A percentile compares a stretch with the other conserved stretches of the same genome.
These are phyloP conservation scores for Setophaga petechia DNA, from an alignment of 2,113 vertebrate genomes.

Conservation along the genomic window DNA sequence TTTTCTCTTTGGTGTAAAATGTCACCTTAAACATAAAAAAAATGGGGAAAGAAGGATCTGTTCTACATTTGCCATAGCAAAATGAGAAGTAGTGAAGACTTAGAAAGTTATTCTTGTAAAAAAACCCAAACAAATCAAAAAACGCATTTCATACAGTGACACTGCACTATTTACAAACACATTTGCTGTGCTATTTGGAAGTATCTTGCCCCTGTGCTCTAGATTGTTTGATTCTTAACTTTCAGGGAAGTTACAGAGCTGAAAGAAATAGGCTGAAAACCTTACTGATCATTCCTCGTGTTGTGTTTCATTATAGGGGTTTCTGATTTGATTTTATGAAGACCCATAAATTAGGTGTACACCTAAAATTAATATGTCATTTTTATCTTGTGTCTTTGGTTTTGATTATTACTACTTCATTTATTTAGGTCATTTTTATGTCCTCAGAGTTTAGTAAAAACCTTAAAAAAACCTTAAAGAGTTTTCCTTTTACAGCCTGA, in stretches of 20 bases:
- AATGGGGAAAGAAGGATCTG: not conserved
- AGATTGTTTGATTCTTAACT: not conserved
- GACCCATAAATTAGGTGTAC: not conserved
- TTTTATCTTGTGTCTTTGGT: not conserved
- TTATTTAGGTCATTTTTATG: not conserved
- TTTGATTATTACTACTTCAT: not conserved
- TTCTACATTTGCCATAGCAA: not conserved
- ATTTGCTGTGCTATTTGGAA: not conserved
- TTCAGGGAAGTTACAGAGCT: not conserved
- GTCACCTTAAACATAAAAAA: not conserved
- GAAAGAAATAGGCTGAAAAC: not conserved
- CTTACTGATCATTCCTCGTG: not conserved
- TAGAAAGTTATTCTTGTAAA: not conserved
- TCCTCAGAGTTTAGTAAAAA: not conserved
- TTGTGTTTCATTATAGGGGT: not conserved
- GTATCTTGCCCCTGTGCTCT: not conserved
- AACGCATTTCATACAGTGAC: rapidly evolving
- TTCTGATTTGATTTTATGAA: not conserved
- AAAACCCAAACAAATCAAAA: not conserved
- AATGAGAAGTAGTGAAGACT: not conserved
- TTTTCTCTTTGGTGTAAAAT: not conserved
- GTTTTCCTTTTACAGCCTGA: not conserved
- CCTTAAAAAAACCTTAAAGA: not conserved
- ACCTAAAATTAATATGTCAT: not conserved
- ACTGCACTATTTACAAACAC: not conserved